These are phyloP conservation scores for Listronotus oregonensis DNA, from an alignment of 1,140 invertebrate genomes.

Conservation along the genomic window DNA sequence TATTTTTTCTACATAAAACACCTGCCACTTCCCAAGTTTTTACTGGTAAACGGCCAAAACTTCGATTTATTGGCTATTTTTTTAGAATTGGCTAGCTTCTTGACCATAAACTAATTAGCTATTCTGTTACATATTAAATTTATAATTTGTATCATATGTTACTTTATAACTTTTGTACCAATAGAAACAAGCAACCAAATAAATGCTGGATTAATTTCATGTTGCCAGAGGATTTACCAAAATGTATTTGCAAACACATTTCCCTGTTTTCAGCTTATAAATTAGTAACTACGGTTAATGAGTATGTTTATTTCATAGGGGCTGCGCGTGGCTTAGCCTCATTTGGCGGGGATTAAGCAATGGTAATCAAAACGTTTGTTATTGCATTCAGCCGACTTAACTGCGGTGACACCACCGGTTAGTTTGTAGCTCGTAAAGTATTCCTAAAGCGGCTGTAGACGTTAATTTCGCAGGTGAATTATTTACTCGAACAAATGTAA, in stretches of 20 bases:
- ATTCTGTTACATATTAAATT: no score
- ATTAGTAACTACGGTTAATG: conserved; percentile 33
- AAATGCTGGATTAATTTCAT: conserved; percentile 20
- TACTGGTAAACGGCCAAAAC: no score
- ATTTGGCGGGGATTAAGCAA: conserved; percentile 20
- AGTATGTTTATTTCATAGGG: conserved; percentile 32
- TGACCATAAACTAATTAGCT: no score
- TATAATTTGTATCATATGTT: no score
- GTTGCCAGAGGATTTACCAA: conserved; percentile 12
- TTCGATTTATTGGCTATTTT: no score
- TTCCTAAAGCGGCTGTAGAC: no score
- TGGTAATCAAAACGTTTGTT: conserved; percentile 32
- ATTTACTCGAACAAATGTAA: no score
- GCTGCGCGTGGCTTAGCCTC: conserved; percentile 16
- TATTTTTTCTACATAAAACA: no score
- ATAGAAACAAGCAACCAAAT: background rate
- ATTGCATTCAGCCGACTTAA: conserved; percentile 15
- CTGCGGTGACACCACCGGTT: conserved; percentile 4
- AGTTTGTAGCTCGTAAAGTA: background rate
- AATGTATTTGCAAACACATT: conserved; percentile 28
- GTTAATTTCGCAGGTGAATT: no score
- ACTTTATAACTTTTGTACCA: no score
- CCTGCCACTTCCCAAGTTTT: no score
- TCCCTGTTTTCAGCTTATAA: conserved; percentile 23
- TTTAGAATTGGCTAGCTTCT: no score